A percentile compares a stretch with the other conserved stretches of the same genome.
phyloP scores from a whole-genome alignment of 2,797 vertebrate genomes.

The Ciconia nigra region DNA sequence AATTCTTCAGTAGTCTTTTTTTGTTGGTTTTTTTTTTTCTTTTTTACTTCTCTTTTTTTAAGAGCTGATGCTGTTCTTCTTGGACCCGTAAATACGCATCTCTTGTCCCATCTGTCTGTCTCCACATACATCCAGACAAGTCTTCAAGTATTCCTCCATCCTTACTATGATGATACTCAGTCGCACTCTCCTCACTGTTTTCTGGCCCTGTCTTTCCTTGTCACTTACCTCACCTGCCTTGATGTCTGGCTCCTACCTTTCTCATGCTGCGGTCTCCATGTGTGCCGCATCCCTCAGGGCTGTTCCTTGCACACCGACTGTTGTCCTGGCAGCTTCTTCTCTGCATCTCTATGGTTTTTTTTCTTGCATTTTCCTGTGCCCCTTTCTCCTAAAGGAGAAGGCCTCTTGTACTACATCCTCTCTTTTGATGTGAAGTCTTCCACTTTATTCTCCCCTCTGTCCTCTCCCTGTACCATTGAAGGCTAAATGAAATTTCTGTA shows the following conservation, averaged over 20 bases:
- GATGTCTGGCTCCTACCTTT: background rate
- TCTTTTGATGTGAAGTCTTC: background rate
- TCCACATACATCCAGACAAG: fast-evolving
- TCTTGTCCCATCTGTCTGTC: background rate
- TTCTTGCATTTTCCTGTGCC: background rate
- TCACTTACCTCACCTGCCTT: background rate
- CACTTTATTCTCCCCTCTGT: background rate
- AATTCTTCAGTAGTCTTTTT: background rate
- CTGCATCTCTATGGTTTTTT: background rate
- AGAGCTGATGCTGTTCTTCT: background rate
- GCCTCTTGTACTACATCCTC: background rate
- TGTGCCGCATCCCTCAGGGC: background rate
- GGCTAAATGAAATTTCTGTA: background rate
- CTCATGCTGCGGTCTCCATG: background rate
- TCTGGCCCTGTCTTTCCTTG: background rate
- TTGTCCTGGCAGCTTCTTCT: background rate
- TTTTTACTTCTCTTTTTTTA: background rate
- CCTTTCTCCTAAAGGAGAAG: background rate
- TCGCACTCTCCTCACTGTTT: background rate
- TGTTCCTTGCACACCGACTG: background rate
- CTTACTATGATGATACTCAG: background rate
- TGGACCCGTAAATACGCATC: background rate
- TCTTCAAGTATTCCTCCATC: background rate
- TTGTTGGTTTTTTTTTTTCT: too few relatives aligned
- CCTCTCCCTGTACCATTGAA: background rate